Evolutionary conservation across 1,140 invertebrate genomes (phyloP).

Genomic region (Aphaenogaster floridana): DNA sequence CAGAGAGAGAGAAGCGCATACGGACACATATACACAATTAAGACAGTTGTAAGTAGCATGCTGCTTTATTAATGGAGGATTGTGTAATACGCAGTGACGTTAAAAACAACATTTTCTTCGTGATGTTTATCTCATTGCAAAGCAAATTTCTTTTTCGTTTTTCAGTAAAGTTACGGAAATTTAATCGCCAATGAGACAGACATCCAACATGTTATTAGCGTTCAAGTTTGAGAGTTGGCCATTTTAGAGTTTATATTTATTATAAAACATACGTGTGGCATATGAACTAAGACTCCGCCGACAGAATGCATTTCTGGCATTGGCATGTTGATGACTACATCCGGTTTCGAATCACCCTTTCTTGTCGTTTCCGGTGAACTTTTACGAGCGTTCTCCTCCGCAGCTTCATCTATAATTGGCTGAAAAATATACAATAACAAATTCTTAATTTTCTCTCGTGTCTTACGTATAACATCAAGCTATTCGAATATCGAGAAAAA

Average conservation of each 20-base stretch:
- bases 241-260: conserved; percentile 4
- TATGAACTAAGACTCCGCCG: conserved; percentile 94
- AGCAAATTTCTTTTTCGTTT: background rate
- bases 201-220: conserved; percentile 31
- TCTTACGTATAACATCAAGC: background rate
- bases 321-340: conserved; percentile 90
- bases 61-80: conserved; percentile 50
- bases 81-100: conserved; percentile 36
- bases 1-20: conserved; percentile 69
- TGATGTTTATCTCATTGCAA: conserved; percentile 24
- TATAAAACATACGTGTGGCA: conserved; percentile 93
- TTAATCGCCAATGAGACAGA: conserved; percentile 29
- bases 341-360: conserved; percentile 89
- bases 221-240: background rate
- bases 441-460: background rate
- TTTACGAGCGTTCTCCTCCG: conserved; percentile 89
- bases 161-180: background rate
- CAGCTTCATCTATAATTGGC: conserved; percentile 88
- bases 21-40: conserved; percentile 67
- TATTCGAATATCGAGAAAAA: background rate
- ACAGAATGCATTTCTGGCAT: conserved; percentile 91
- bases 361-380: conserved; percentile 90
- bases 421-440: conserved; percentile 70
- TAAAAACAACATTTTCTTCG: background rate
- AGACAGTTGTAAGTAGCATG: conserved; percentile 70